Evolutionary conservation across 35 echinoderm and acorn worm species (phyloP).

Genomic region (Lytechinus variegatus): DNA sequence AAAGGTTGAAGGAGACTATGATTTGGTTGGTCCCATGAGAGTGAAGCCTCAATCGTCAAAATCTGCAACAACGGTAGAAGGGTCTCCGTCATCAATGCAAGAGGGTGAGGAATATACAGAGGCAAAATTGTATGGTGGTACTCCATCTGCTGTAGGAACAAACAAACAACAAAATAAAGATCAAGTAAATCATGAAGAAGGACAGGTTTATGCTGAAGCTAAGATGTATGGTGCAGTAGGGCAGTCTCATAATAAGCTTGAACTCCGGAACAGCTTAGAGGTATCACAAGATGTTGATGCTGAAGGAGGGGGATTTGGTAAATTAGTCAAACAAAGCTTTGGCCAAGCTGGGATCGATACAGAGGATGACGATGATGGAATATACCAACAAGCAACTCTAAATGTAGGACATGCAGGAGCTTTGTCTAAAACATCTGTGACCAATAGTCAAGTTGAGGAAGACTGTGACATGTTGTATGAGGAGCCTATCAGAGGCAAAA

Average conservation of each 20-base stretch:
- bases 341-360: background rate
- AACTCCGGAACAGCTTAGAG: background rate
- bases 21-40: constrained; percentile 16
- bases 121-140: constrained; percentile 17
- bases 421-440: background rate
- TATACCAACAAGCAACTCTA: background rate
- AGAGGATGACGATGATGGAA: background rate
- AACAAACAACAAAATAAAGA: background rate
- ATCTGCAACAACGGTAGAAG: background rate
- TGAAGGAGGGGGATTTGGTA: constrained; percentile 22
- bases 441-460: background rate
- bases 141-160: background rate
- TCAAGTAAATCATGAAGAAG: background rate
- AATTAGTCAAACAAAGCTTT: background rate
- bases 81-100: background rate
- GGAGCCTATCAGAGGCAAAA: background rate
- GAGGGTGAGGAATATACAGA: constrained; percentile 6
- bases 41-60: background rate
- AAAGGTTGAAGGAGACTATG: background rate
- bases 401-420: background rate
- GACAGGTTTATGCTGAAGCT: constrained; percentile 26
- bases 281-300: background rate
- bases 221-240: background rate
- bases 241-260: background rate
- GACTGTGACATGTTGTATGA: background rate